Percentiles rank a stretch among this genome's conserved stretches.
These are phyloP conservation scores for Charaxes varanes DNA, from an alignment of 1,140 invertebrate genomes.

Conservation along the genomic window DNA sequence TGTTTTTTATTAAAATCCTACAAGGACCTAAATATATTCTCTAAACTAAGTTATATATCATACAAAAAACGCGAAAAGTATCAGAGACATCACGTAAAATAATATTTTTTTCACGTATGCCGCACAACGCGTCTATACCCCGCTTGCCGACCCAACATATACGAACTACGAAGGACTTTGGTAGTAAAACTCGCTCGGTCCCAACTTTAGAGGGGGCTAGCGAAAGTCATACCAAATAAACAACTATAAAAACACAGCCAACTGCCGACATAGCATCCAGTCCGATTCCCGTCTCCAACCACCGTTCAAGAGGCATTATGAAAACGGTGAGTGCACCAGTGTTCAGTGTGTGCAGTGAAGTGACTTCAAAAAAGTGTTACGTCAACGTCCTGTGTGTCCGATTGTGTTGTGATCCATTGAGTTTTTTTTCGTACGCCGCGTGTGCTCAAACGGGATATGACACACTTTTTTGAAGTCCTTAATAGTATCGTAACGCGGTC, in stretches of 20 bases:
- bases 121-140: slow-evolving; percentile 48
- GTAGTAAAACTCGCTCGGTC: slow-evolving; percentile 42
- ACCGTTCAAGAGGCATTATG: slow-evolving; percentile 72
- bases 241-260: slow-evolving; percentile 78
- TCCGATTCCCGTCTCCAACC: slow-evolving; percentile 80
- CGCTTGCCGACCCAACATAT: slow-evolving; percentile 39
- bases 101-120: too few relatives aligned
- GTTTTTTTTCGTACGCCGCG: too few relatives aligned
- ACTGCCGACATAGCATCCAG: slow-evolving; percentile 78
- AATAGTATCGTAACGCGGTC: too few relatives aligned
- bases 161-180: slow-evolving; percentile 61
- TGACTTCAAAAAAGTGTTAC: slow-evolving; percentile 62
- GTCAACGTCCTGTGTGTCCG: slow-evolving; percentile 29
- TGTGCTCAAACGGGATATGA: too few relatives aligned
- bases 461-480: too few relatives aligned
- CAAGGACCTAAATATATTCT: too few relatives aligned
- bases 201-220: slow-evolving; percentile 57
- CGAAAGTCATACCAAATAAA: slow-evolving; percentile 73
- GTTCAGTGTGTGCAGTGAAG: slow-evolving; percentile 48
- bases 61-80: too few relatives aligned
- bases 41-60: too few relatives aligned
- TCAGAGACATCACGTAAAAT: too few relatives aligned
- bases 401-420: too few relatives aligned
- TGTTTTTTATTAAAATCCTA: too few relatives aligned
- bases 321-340: slow-evolving; percentile 73